Percentiles rank a stretch among this genome's conserved stretches.
These are phyloP conservation scores for Cydia pomonella DNA, from an alignment of 1,140 invertebrate species.

Conservation along the genomic window DNA sequence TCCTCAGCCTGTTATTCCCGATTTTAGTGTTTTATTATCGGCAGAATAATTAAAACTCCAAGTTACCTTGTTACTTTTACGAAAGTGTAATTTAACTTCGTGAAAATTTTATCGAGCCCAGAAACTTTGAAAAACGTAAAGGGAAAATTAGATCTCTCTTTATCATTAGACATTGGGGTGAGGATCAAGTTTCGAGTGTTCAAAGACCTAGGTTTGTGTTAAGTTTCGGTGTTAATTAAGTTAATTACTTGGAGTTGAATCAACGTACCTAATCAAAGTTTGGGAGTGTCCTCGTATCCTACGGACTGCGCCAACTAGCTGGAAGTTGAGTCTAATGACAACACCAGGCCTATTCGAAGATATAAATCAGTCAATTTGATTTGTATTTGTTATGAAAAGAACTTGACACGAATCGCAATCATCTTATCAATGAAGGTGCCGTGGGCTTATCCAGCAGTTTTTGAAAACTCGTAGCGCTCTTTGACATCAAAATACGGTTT, in stretches of 20 bases:
- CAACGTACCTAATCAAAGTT: constrained; percentile 2
- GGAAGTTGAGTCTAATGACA: constrained; percentile 3
- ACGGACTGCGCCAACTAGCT: background rate
- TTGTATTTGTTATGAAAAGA: background rate
- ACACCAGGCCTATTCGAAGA: background rate
- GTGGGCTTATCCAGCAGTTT: no score
- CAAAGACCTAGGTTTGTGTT: constrained; percentile 10
- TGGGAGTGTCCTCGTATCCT: background rate
- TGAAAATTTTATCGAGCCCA: background rate
- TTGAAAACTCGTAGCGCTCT: no score
- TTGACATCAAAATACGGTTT: no score
- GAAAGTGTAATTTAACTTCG: constrained; percentile 16
- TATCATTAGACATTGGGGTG: background rate
- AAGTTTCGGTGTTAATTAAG: constrained; percentile 14
- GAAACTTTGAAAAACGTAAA: constrained; percentile 6
- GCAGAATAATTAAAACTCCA: constrained; percentile 8
- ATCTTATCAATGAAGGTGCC: no score
- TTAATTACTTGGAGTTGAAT: background rate
- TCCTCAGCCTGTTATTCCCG: background rate
- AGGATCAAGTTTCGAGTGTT: constrained; percentile 7
- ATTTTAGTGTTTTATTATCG: constrained; percentile 12
- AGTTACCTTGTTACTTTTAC: constrained; percentile 4
- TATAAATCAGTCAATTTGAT: background rate
- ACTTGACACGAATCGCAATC: no score
- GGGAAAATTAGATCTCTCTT: constrained; percentile 5